These are phyloP conservation scores for Catharus fuscescens DNA, from an alignment of 2,113 vertebrate species.

Conservation along the genomic window DNA sequence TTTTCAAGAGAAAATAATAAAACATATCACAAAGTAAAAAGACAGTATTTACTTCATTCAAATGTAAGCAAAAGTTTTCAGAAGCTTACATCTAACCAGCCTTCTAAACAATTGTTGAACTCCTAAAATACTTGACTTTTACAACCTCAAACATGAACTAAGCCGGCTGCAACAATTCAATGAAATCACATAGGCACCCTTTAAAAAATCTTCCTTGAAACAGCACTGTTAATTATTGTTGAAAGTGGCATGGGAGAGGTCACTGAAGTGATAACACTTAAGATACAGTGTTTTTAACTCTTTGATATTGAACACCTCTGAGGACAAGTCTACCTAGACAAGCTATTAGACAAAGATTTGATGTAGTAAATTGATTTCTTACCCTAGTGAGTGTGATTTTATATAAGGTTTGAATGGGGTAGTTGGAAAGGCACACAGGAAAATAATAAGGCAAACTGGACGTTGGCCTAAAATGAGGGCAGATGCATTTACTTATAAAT, in stretches of 20 bases:
- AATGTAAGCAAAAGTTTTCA: background rate
- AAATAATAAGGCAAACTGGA: background rate
- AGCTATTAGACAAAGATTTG: background rate
- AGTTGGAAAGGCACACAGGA: background rate
- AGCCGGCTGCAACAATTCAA: background rate
- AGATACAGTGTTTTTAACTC: background rate
- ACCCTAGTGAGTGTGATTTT: background rate
- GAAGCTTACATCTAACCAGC: background rate
- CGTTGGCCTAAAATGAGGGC: background rate
- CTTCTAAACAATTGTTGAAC: background rate
- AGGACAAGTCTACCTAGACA: background rate
- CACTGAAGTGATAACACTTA: constrained; percentile 27
- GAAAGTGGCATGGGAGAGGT: constrained; percentile 43
- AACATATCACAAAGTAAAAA: background rate
- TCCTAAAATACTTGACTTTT: background rate
- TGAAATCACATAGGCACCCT: background rate
- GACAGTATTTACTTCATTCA: background rate
- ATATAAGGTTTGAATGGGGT: background rate
- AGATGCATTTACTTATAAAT: background rate
- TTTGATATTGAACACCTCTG: background rate
- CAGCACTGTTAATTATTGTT: constrained; percentile 53
- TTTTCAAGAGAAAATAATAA: background rate
- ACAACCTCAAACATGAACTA: background rate
- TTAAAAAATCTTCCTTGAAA: background rate
- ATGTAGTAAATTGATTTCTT: background rate